Conservation (phyloP, 2,888 invertebrate species). For the Drosophila kambysellisi region DNA sequence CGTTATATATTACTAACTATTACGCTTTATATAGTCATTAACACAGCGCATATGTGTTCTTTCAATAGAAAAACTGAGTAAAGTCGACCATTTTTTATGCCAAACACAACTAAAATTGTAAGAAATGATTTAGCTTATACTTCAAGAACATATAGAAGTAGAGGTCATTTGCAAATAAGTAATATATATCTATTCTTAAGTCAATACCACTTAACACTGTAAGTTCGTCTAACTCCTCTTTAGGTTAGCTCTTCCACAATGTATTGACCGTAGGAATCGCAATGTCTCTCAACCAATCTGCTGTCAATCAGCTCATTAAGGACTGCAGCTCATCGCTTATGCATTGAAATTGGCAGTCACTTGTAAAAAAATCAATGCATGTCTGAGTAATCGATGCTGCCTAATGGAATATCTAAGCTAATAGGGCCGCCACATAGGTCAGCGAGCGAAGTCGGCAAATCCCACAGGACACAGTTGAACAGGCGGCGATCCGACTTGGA, state of each 20-base stretch:
- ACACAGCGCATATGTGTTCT: background rate
- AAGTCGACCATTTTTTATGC: background rate
- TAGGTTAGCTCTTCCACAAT: background rate
- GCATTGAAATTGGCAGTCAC: slow-evolving; percentile 79
- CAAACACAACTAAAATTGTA: background rate
- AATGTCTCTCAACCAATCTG: slow-evolving; percentile 22
- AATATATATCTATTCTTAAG: background rate
- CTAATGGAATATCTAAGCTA: slow-evolving; percentile 80
- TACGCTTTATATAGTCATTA: background rate
- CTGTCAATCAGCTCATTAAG: slow-evolving; percentile 62
- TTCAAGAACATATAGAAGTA: background rate
- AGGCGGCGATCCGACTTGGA: slow-evolving; percentile 22
- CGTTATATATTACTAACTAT: too few species aligned
- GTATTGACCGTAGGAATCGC: background rate
- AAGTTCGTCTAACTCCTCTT: background rate
- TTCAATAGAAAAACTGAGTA: background rate
- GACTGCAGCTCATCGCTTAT: slow-evolving; percentile 69
- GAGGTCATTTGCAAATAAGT: background rate
- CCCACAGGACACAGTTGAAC: slow-evolving; percentile 1
- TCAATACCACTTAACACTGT: background rate
- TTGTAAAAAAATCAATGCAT: slow-evolving; percentile 80
- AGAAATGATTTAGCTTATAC: background rate
- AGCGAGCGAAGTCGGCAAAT: slow-evolving; percentile 21
- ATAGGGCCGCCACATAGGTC: slow-evolving; percentile 44
- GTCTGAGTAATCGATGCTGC: slow-evolving; percentile 78